Conservation (phyloP, 2,888 invertebrate species). For the Xylota segnis region DNA sequence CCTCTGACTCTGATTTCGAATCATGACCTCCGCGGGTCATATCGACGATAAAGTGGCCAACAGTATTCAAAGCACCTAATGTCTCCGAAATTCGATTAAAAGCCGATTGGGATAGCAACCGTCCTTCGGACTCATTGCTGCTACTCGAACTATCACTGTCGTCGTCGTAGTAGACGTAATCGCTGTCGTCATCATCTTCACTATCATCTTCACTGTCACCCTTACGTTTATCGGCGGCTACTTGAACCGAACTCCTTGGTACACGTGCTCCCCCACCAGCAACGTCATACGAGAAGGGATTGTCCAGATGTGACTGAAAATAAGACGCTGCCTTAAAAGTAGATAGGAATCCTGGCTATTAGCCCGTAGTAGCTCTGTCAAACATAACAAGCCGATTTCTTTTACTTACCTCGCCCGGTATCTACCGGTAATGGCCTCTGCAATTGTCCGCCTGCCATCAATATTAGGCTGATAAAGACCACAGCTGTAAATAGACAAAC, state of each 20-base stretch:
- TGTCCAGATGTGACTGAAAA: constrained; percentile 82
- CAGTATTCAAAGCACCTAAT: constrained; percentile 92
- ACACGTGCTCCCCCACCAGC: constrained; percentile 59
- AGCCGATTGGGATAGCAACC: constrained; percentile 87
- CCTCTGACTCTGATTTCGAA: constrained; percentile 79
- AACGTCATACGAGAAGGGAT: constrained; percentile 78
- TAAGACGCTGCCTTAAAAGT: constrained; percentile 85
- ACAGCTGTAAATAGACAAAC: constrained; percentile 46
- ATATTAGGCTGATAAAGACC: constrained; percentile 27
- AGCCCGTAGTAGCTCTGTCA: constrained; percentile 23
- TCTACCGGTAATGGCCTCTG: neutral
- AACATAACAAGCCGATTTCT: neutral
- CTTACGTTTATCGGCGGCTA: constrained; percentile 51
- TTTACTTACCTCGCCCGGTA: constrained; percentile 51
- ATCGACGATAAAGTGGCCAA: constrained; percentile 93
- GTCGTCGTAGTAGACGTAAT: constrained; percentile 50
- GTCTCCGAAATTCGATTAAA: constrained; percentile 88
- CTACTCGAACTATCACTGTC: constrained; percentile 78
- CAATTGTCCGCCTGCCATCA: constrained; percentile 30
- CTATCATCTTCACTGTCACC: constrained; percentile 80
- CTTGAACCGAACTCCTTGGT: constrained; percentile 60
- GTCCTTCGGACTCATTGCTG: constrained; percentile 84
- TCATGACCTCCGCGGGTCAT: constrained; percentile 87
- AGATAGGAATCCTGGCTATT: constrained; percentile 79
- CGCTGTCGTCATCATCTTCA: constrained; percentile 77